These are phyloP conservation scores for Silurus meridionalis DNA, from an alignment of 2,113 vertebrate genomes.

Conservation along the genomic window DNA sequence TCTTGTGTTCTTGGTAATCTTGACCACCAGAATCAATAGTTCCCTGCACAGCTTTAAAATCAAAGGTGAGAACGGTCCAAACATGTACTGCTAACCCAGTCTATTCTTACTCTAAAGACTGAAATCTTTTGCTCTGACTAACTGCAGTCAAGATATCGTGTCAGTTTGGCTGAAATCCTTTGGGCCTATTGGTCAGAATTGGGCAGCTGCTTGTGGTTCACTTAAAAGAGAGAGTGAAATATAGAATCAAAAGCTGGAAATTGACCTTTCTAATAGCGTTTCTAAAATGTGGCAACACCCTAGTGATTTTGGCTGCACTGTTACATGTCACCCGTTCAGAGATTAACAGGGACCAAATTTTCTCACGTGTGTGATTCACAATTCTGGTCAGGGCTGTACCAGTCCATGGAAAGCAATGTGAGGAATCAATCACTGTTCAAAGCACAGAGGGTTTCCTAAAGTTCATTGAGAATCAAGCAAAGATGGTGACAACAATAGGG, in stretches of 20 bases:
- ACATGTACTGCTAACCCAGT: conserved; percentile 48
- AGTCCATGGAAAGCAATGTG: not conserved
- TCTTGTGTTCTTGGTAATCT: conserved; percentile 49
- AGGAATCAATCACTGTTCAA: not conserved
- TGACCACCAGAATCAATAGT: conserved; percentile 58
- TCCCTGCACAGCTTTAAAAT: conserved; percentile 50
- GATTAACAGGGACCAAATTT: not conserved
- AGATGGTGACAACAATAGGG: not conserved
- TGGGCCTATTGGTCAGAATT: conserved; percentile 26
- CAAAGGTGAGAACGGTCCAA: conserved; percentile 63
- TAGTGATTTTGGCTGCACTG: not conserved
- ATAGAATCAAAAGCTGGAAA: not conserved
- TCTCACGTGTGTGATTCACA: not conserved
- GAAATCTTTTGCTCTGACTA: conserved; percentile 56
- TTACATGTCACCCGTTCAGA: not conserved
- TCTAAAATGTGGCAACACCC: conserved; percentile 39
- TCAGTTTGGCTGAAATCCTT: conserved; percentile 43
- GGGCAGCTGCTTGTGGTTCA: conserved; percentile 39
- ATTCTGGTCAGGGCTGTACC: not conserved
- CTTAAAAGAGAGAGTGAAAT: conserved; percentile 6
- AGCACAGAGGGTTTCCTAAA: not conserved
- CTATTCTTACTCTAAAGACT: conserved; percentile 66
- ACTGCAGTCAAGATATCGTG: conserved; percentile 59
- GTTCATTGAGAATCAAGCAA: not conserved
- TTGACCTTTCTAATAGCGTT: not conserved